Percentiles rank a stretch among this genome's conserved stretches.
Evolutionary conservation across 2,797 vertebrate genomes (phyloP).

Genomic region (Melanotaenia trifasciata): DNA sequence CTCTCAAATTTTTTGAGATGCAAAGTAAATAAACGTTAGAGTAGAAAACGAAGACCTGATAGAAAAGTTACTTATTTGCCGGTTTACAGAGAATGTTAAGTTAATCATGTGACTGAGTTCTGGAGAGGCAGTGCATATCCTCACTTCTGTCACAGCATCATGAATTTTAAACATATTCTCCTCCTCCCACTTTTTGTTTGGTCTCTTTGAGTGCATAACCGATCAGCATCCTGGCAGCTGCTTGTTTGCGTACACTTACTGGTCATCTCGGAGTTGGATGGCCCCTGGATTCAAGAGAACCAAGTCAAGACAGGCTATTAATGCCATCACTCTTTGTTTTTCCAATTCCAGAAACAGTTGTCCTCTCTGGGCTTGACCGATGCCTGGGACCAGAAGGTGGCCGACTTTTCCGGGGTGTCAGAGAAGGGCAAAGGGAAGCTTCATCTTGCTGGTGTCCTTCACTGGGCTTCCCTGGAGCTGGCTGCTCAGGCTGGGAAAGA

Average conservation of each 20-base stretch:
- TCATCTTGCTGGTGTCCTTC: slow-evolving; percentile 69
- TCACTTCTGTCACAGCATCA: slow-evolving; percentile 63
- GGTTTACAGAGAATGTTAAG: slow-evolving; percentile 35
- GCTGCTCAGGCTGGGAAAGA: slow-evolving; percentile 49
- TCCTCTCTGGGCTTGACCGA: slow-evolving; percentile 73
- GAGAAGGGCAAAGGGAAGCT: slow-evolving; percentile 59
- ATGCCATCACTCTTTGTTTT: neutral
- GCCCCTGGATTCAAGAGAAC: slow-evolving; percentile 3
- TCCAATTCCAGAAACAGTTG: slow-evolving; percentile 66
- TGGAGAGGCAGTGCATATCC: slow-evolving; percentile 27
- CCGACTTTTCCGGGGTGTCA: slow-evolving; percentile 70
- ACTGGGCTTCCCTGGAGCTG: slow-evolving; percentile 79
- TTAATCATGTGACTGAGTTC: slow-evolving; percentile 46
- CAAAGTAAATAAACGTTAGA: slow-evolving; percentile 60
- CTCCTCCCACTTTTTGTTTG: slow-evolving; percentile 54
- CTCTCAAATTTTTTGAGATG: slow-evolving; percentile 37
- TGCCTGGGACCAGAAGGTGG: slow-evolving; percentile 68
- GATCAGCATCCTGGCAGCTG: slow-evolving; percentile 59
- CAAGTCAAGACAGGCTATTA: slow-evolving; percentile 10
- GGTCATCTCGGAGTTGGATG: slow-evolving; percentile 16
- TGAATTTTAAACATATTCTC: slow-evolving; percentile 66
- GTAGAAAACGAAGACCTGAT: slow-evolving; percentile 20
- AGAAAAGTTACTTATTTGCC: slow-evolving; percentile 51
- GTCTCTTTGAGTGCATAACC: slow-evolving; percentile 71
- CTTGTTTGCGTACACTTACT: slow-evolving; percentile 21